Evolutionary conservation across 2,113 vertebrate genomes (phyloP), one percentile per base, ranked within the genome.

Genomic region (Sigmodon hispidus): DNA sequence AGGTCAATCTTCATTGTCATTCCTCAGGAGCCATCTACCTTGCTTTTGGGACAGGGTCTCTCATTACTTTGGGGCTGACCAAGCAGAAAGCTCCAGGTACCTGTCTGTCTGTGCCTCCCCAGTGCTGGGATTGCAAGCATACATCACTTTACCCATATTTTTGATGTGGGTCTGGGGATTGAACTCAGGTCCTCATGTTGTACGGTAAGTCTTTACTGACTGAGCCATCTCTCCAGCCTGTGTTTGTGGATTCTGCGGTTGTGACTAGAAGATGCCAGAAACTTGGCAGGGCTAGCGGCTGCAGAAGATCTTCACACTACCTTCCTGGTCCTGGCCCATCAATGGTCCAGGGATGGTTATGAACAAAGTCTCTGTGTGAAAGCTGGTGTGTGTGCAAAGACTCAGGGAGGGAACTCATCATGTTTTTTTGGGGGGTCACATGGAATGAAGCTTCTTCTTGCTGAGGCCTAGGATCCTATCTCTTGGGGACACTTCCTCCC

Each of bases 301-400:
- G 36, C 85, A 3, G 3, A 61, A 0, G 31, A 34, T 31, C 80
- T 57, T 40, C 2, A 22, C 0, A 1, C 22, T 24, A 70, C 34
- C 50, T 10, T 2, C 24, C 9, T 26, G 69, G 65, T 43, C 69
- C 34, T 19, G 12, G 3, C 0, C 22, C 43, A 50, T 3, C 8
- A 17, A 21, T 45, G 0, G 0, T 1, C 10, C 59, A 52, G 55
- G 12, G 55, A 31, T 1, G 6, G 7, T 13, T 1, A 4, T 1
- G 31, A 63, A 93, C 7, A 83, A 17, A 0, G 0, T 43, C 0
- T 36, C 34, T 34, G 5, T 10, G 40, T 9, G 29, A 67, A 3
- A 8, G 59, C 61, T 67, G 10, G 31, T 7, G 5, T n/a, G n/a
- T n/a, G 72, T 29, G 11, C 3, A 5, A 45, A 79, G 94, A 22